Base-by-base conservation (phyloP, 2,113 vertebrate species). In the Petrocephalus microphthalmus region DNA sequence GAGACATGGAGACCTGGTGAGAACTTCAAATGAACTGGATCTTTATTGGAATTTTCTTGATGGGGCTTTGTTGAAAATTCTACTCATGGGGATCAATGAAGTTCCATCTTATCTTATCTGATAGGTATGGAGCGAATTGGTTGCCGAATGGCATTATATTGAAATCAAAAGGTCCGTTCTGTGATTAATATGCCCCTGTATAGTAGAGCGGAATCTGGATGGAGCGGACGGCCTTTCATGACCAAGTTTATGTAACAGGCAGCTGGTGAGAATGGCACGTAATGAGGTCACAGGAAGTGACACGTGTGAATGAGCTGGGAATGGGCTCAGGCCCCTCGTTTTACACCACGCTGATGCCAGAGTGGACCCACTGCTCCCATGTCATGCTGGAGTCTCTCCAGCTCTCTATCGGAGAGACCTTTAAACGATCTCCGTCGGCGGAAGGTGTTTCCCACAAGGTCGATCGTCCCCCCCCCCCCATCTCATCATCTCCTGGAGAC, bases 161-260 rank as follows among this genome's bases (percentile, higher is more conserved):
- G 52, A 57, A 67, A 84, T 88, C 82, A 56, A 89, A 89, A 67
- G 78, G 49, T 87, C 82, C 52, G 15, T 54, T 91, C 86, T 82
- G 88, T 89, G 88, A 91, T 91, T 86, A 86, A 91, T 90, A 82
- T 42, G 33, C 52, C 45, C 33, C n/a, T 45, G n/a, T 67, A 45
- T 15, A 52, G 60, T 7, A 85, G 15, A 11, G 17, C 15, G 20
- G 37, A 22, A 71, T 7, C 49, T 37, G 85, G 17, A 87, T 86
- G 88, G 19, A 71, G 89, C 47, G 25, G 52, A 67, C 2, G 82
- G 54, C 57, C 87, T 51, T 0, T 67, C n/a, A 67, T 29, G 51
- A 42, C 29, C 81, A 51, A 10, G n/a, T 87, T 82, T 15, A 52
- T 88, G 57, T 89, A 56, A 84, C 60, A 49, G 57, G 81, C 45